Percentiles rank a stretch among this genome's conserved stretches.
Evolutionary conservation across 2,797 vertebrate species (phyloP).

Genomic region (Rhodeus uyekii): DNA sequence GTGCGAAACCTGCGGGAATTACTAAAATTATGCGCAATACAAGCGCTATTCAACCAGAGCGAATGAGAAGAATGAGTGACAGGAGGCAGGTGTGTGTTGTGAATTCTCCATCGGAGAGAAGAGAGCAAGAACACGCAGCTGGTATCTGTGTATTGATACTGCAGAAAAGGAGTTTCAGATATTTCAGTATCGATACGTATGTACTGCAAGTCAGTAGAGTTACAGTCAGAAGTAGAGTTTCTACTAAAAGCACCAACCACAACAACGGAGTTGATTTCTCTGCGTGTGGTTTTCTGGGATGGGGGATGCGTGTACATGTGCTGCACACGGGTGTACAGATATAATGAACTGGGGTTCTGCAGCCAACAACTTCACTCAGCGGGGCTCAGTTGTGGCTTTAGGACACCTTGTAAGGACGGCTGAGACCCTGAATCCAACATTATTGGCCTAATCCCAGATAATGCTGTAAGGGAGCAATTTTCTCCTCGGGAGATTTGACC

Average conservation of each 20-base stretch:
- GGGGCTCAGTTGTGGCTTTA: slow-evolving; percentile 69
- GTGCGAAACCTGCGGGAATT: no score
- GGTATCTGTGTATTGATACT: no score
- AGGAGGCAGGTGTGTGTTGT: no score
- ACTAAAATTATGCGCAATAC: no score
- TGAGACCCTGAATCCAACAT: slow-evolving; percentile 77
- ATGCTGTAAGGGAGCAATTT: slow-evolving; percentile 84
- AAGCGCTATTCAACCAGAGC: no score
- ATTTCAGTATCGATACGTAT: no score
- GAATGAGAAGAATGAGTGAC: no score
- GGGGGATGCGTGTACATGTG: neutral
- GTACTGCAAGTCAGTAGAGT: no score
- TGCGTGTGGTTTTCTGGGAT: slow-evolving; percentile 9
- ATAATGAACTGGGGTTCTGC: slow-evolving; percentile 72
- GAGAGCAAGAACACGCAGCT: no score
- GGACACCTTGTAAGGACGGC: slow-evolving; percentile 75
- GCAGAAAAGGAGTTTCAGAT: no score
- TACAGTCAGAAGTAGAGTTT: slow-evolving; percentile 37
- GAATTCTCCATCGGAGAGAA: no score
- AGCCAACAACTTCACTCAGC: slow-evolving; percentile 62
- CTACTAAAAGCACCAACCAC: slow-evolving; percentile 45
- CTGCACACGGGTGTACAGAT: slow-evolving; percentile 48
- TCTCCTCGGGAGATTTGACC: slow-evolving; percentile 80
- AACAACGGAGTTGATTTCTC: slow-evolving; percentile 43
- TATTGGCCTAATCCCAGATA: slow-evolving; percentile 84